Evolutionary conservation across 1,140 invertebrate species (phyloP).

Genomic region (Orchestia grillus): DNA sequence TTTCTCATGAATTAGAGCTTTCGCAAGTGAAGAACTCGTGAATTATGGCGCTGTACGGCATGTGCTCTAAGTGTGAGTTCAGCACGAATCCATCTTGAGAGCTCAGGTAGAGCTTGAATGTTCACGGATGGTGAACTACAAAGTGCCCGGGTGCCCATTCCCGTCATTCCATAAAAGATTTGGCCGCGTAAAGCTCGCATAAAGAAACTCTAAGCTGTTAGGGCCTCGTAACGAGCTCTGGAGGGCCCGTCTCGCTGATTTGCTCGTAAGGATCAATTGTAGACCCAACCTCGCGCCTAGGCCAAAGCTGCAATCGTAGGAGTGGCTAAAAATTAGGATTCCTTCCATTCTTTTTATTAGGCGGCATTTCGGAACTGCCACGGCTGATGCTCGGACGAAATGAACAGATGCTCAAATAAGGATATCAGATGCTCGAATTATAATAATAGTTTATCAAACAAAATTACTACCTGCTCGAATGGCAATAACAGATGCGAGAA

Average conservation of each 20-base stretch:
- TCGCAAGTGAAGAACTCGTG: too few species aligned
- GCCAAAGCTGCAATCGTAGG: background rate
- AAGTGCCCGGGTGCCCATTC: background rate
- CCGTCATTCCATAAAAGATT: constrained; percentile 18
- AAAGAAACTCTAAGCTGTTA: constrained; percentile 6
- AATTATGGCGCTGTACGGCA: too few species aligned
- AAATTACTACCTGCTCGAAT: too few species aligned
- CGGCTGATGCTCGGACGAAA: background rate
- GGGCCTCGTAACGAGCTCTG: background rate
- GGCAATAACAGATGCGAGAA: too few species aligned
- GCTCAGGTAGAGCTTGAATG: background rate
- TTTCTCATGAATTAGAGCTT: too few species aligned
- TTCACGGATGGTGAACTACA: background rate
- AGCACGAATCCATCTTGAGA: background rate
- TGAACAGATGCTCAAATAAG: too few species aligned
- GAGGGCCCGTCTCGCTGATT: constrained; percentile 39
- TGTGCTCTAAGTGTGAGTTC: background rate
- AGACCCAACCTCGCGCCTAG: background rate
- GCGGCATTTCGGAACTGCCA: background rate
- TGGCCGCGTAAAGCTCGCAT: background rate
- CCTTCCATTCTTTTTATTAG: background rate
- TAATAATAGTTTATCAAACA: too few species aligned
- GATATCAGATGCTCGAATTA: too few species aligned
- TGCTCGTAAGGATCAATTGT: constrained; percentile 41
- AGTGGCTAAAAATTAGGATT: background rate